Evolutionary conservation across 1,140 invertebrate species (phyloP), one percentile per base, ranked within the genome.

Genomic region (Pseudomyrmex flavicornis): DNA sequence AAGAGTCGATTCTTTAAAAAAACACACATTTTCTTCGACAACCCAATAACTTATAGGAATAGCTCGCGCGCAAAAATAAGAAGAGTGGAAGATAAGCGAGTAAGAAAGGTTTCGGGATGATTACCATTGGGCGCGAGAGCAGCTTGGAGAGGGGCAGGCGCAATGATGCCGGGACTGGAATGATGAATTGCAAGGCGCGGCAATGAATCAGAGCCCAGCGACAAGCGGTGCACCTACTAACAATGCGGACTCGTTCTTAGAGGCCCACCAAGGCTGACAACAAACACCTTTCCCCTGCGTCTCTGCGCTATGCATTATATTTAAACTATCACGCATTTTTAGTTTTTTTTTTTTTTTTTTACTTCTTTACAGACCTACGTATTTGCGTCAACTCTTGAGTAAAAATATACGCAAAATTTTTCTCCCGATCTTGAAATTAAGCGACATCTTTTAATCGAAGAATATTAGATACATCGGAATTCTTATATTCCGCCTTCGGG

Each of bases 101-200:
- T 75, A 73, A 85, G 73, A 70, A 85, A 83, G 73, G 61, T 68
- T 50, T 61, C 4, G 59, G 65, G 35, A 72, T 82, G 87, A 88
- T 88, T 88, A 88, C 80, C 86, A 89, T 82, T 84, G 80, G 74
- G 74, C 52, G 54, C 69, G 59, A 84, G 26, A 26, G 84, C 70
- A 77, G 63, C 20, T 82, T 66, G 70, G 35, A 26, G 72, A 59
- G 69, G 52, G 77, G 66, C 35, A 79, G 68, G 85, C 61, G 86
- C 70, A 89, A 85, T 84, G 88, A 88, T 79, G 75, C 72, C 82
- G 88, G 80, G 88, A 86, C 88, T 91, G 86, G 90, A 92, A 90
- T 90, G 91, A 92, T 90, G 90, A 91, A 91, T 92, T 91, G 84
- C 87, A 90, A 90, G 88, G 87, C 84, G 88, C 91, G 89, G 90